Base-by-base conservation (phyloP, 1,140 invertebrate species). In the Temnothorax nylanderi region DNA sequence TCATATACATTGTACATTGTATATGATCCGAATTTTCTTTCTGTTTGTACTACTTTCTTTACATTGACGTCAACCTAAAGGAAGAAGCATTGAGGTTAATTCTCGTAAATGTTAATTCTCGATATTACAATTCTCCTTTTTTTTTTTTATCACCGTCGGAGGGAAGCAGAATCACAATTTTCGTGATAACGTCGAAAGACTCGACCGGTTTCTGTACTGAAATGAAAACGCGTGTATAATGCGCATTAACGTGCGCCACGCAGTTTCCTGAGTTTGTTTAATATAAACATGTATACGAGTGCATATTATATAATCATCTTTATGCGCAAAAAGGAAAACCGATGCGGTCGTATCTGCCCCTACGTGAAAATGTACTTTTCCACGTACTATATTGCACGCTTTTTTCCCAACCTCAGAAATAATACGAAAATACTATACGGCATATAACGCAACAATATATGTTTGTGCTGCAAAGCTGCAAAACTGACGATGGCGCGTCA, bases 401-500 rank as follows among this genome's bases (percentile, higher is more conserved):
- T n/a, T 34, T 67, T 82, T 74, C 56, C 21, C 67, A 41, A 37
- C 51, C 54, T 18, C 18, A 7, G 26, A 34, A 18, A 21, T 49
- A 75, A 75, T 37, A 47, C 18, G 21, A 21, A 37, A 69, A 71
- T 21, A 67, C 4, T 41, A 41, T 13, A 60, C 18, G n/a, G 7
- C 37, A 0, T 13, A 21, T 16, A 21, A 16, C 64, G 49, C 8
- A 34, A 18, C n/a, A 26, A 21, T 44, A 56, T 44, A 10, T 34
- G 6, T 81, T 71, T 18, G 34, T 13, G n/a, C 65, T 13, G n/a
- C 65, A 47, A 72, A 72, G 51, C 51, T 56, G 37, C 64, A 11
- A 56, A 71, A 81, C 65, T 71, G 44, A n/a, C 49, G 21, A 44
- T 37, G 21, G 49, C 56, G 44, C n/a, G 65, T 72, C 37, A 72